These are phyloP conservation scores for Acholoe squamosa DNA, from an alignment of 2,888 invertebrate species.

Conservation along the genomic window DNA sequence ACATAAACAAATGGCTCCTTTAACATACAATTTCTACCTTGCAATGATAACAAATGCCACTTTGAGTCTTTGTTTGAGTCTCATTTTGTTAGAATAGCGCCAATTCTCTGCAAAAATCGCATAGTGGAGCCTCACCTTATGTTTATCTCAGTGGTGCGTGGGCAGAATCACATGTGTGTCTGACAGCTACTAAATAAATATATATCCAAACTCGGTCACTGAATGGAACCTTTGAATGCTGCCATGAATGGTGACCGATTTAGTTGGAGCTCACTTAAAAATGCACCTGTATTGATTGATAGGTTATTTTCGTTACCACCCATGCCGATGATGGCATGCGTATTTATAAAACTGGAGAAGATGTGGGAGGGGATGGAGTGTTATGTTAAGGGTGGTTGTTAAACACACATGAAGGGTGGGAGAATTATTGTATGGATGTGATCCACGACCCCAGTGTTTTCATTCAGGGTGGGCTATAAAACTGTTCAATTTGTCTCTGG, in stretches of 20 bases:
- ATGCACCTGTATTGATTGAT: constrained; percentile 2
- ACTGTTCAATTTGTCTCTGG: background rate
- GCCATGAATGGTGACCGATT: background rate
- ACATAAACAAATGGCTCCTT: too few relatives aligned
- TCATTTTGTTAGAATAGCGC: too few relatives aligned
- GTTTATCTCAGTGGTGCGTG: too few relatives aligned
- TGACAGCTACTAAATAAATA: background rate
- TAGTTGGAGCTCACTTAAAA: background rate
- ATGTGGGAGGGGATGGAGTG: background rate
- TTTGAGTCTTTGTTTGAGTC: too few relatives aligned
- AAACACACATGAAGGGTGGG: background rate
- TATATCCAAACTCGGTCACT: background rate
- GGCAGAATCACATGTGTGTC: too few relatives aligned
- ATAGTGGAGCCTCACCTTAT: too few relatives aligned
- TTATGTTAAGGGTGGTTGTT: constrained; percentile 10
- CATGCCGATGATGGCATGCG: too few relatives aligned
- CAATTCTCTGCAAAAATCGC: too few relatives aligned
- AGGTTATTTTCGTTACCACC: background rate
- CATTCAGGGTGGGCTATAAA: background rate
- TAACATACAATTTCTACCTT: too few relatives aligned
- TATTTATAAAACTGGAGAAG: background rate
- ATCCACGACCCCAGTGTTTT: background rate
- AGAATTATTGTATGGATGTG: constrained; percentile 23
- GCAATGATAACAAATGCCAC: too few relatives aligned
- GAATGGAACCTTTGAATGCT: background rate